Conservation (phyloP, 1,140 invertebrate species). For the Drosophila teissieri region DNA sequence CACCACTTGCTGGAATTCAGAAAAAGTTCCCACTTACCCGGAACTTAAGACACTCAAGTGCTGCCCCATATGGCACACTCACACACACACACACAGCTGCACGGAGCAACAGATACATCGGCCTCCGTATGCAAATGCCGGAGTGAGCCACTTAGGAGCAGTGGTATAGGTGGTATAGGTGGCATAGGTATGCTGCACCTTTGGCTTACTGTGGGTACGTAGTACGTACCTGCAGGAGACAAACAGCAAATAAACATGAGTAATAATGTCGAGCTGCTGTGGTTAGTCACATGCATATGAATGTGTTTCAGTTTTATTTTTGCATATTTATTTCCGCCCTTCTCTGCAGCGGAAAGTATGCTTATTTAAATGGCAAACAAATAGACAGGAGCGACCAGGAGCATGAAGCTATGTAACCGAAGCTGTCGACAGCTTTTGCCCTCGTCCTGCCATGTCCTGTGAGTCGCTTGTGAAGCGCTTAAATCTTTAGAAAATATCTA, state of each 20-base stretch:
- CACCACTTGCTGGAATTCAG: conserved; percentile 74
- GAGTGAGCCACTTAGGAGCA: conserved; percentile 42
- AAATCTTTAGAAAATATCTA: conserved; percentile 81
- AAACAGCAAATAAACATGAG: conserved; percentile 68
- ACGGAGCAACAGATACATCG: conserved; percentile 53
- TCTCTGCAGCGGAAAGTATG: conserved; percentile 51
- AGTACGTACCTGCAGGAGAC: conserved; percentile 70
- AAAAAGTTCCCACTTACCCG: conserved; percentile 71
- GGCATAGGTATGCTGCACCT: conserved; percentile 19
- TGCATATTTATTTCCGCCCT: conserved; percentile 17
- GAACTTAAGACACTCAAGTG: conserved; percentile 79
- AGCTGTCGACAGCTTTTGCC: conserved; percentile 72
- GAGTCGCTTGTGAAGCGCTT: conserved; percentile 66
- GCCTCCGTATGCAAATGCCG: conserved; percentile 53
- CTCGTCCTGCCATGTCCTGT: conserved; percentile 16
- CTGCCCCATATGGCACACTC: background rate
- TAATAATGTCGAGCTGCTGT: conserved; percentile 68
- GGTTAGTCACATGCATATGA: conserved; percentile 72
- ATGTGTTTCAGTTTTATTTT: conserved; percentile 39
- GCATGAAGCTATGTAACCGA: conserved; percentile 43
- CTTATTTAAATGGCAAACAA: conserved; percentile 82
- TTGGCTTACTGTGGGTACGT: conserved; percentile 31
- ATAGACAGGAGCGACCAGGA: conserved; percentile 32
- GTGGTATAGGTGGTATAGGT: background rate
- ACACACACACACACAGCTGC: conserved; percentile 4